Evolutionary conservation across 2,113 vertebrate species (phyloP), one percentile per base, ranked within the genome.

Genomic region (Ophthalmolycus amberensis): DNA sequence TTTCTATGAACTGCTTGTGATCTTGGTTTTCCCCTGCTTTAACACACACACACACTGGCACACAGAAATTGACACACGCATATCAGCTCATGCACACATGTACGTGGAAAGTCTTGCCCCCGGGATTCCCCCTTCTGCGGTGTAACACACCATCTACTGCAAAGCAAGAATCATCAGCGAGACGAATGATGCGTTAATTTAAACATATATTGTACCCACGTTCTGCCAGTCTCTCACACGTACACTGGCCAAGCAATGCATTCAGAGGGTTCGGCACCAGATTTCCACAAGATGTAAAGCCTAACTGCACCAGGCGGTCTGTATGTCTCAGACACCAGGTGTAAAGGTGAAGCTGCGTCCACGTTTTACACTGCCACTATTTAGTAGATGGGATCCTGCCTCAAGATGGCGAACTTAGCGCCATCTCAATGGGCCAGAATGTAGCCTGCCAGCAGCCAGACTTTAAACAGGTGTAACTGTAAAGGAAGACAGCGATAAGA

Each of bases 21-120:
- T 56, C 20, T 56, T 59, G 34, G 18, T 75, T 75, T 73, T 27
- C 20, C 59, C 72, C 68, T 71, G 76, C 85, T 82, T 48, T 14
- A 46, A 27, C 11, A 63, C 50, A 40, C 32, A 50, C 0, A 50
- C 0, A 58, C 62, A 77, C 60, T 34, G 54, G 14, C 65, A 83
- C 69, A 34, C 40, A 71, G 12, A 64, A 18, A 52, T 14, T 12
- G 1, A 79, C 59, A 40, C 58, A 67, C 71, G 65, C 11, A 72
- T 14, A 66, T 37, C 29, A 50, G 18, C 27, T 42, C 59, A 59
- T 50, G n/a, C 52, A 77, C 65, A 84, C 52, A 58, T n/a, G 4
- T 12, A 22, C 22, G 68, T 56, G 16, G 37, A 65, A 48, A 27
- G 37, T 65, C 66, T 56, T 46, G 8, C 38, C 12, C 11, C 20